phyloP scores from a whole-genome alignment of 2,888 invertebrate genomes.

The Temnothorax rugatulus region DNA sequence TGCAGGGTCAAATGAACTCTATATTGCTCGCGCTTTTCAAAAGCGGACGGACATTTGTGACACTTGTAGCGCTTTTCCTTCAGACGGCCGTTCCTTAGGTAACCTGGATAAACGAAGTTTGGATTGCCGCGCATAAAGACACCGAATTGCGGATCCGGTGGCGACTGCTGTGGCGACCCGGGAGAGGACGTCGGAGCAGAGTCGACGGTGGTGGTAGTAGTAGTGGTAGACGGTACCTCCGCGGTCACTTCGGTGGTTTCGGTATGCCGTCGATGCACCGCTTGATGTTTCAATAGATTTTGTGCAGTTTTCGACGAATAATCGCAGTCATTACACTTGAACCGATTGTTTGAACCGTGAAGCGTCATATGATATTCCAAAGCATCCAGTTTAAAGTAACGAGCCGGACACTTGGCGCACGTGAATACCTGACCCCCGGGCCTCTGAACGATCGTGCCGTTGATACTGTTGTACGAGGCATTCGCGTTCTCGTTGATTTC shows the following conservation, averaged over 20 bases:
- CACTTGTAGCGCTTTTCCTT: constrained; percentile 94
- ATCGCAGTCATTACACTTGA: constrained; percentile 91
- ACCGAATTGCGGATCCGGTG: constrained; percentile 90
- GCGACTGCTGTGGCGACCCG: constrained; percentile 80
- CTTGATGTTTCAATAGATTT: constrained; percentile 90
- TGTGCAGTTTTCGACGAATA: constrained; percentile 91
- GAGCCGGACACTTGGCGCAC: constrained; percentile 91
- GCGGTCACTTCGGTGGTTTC: constrained; percentile 45
- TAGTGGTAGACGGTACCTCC: neutral
- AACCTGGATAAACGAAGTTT: constrained; percentile 92
- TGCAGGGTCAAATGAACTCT: constrained; percentile 94
- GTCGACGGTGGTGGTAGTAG: too few relatives aligned
- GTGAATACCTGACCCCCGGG: constrained; percentile 82
- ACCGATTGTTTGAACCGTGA: constrained; percentile 89
- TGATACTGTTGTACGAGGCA: constrained; percentile 36
- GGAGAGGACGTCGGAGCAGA: constrained; percentile 10
- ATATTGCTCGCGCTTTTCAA: constrained; percentile 94
- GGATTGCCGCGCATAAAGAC: constrained; percentile 92
- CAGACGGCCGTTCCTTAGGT: constrained; percentile 91
- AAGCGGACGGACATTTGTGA: constrained; percentile 95
- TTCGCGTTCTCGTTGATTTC: constrained; percentile 67
- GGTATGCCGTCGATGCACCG: constrained; percentile 85
- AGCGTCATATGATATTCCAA: constrained; percentile 90
- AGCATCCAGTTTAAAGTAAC: constrained; percentile 91
- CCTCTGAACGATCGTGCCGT: constrained; percentile 60